Evolutionary conservation across 2,797 vertebrate genomes (phyloP).

Genomic region (Graptemys geographica): DNA sequence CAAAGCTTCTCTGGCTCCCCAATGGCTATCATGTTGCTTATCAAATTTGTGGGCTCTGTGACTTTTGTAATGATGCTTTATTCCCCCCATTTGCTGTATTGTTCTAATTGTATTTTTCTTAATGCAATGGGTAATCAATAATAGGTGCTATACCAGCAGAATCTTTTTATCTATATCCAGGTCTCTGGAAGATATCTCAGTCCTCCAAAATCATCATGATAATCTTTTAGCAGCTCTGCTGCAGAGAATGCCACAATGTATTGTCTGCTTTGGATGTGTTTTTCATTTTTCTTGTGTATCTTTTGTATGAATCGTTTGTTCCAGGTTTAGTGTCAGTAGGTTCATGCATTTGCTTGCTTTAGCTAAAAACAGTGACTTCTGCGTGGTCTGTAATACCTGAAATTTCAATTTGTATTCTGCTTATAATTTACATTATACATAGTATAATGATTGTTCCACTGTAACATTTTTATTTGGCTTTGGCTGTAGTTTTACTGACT

Average conservation of each 20-base stretch:
- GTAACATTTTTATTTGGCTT: neutral
- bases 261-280: neutral
- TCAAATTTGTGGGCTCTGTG: neutral
- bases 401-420: neutral
- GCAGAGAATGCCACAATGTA: neutral
- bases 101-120: neutral
- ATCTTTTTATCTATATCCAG: neutral
- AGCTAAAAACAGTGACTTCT: neutral
- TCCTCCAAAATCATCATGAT: neutral
- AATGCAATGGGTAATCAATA: conserved; percentile 22
- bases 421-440: neutral
- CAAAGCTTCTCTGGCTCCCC: neutral
- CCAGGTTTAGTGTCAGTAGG: neutral
- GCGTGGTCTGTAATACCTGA: neutral
- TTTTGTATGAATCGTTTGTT: neutral
- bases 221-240: neutral
- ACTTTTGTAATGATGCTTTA: accelerated
- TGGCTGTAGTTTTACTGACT: conserved; percentile 7
- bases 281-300: neutral
- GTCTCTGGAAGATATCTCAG: neutral
- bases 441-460: neutral
- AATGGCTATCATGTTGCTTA: neutral
- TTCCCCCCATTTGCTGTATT: neutral
- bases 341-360: neutral
- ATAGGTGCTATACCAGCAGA: neutral